phyloP scores from a whole-genome alignment of 1,140 invertebrate genomes.

The Subanguina moxae region DNA sequence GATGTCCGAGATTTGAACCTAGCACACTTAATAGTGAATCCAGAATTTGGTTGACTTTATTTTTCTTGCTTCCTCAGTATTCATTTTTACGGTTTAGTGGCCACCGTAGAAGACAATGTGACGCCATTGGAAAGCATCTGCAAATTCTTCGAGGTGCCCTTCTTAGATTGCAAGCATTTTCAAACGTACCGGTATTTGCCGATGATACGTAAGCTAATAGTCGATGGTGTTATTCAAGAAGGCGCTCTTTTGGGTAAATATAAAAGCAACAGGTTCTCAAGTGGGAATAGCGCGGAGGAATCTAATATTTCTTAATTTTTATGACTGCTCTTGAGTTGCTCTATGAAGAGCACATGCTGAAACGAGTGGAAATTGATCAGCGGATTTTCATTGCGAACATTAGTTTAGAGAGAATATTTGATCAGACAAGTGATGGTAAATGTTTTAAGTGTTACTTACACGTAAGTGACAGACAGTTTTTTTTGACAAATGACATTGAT shows the following conservation, averaged over 20 bases:
- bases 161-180: slow-evolving; percentile 79
- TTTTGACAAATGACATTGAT: no score
- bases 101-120: no score
- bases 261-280: no score
- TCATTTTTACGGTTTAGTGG: no score
- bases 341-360: slow-evolving; percentile 85
- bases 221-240: slow-evolving; percentile 62
- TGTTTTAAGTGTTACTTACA: no score
- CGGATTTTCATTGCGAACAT: slow-evolving; percentile 72
- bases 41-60: no score
- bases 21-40: slow-evolving; percentile 20
- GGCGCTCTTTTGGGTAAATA: no score
- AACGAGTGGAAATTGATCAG: slow-evolving; percentile 89
- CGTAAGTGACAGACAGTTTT: no score
- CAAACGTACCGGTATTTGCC: slow-evolving; percentile 82
- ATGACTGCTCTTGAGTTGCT: slow-evolving; percentile 65
- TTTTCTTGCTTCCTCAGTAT: no score
- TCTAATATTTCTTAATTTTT: slow-evolving; percentile 15
- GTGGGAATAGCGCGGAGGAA: no score
- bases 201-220: slow-evolving; percentile 71
- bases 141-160: slow-evolving; percentile 65
- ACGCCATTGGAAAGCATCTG: not conserved
- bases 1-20: slow-evolving; percentile 28
- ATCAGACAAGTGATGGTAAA: no score
- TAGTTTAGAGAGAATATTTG: slow-evolving; percentile 63